These are phyloP conservation scores for Sparidentex hasta DNA, from an alignment of 2,797 vertebrate species.

Conservation along the genomic window DNA sequence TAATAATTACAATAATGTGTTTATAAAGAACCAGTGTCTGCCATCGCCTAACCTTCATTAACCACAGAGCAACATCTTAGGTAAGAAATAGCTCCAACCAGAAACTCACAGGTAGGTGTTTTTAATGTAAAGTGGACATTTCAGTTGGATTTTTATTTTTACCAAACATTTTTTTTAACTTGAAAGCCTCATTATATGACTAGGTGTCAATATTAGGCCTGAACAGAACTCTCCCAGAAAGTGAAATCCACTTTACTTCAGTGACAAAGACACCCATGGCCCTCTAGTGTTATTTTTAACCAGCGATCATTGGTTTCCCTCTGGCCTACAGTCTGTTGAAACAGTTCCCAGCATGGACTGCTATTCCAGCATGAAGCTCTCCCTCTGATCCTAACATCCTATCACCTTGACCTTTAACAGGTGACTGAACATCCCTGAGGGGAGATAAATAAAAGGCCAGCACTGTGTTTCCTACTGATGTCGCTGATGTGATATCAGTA, in stretches of 20 bases:
- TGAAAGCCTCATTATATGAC: neutral
- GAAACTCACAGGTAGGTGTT: neutral
- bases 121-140: neutral
- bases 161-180: neutral
- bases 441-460: conserved; percentile 66
- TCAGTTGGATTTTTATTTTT: neutral
- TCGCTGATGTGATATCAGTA: conserved; percentile 79
- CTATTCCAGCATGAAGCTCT: conserved; percentile 41
- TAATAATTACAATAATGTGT: no score
- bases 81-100: neutral
- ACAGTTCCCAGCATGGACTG: conserved; percentile 25
- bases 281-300: conserved; percentile 36
- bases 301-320: conserved; percentile 31
- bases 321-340: conserved; percentile 32
- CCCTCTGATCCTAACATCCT: conserved; percentile 61
- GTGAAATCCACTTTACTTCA: neutral
- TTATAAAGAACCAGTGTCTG: neutral
- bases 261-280: conserved; percentile 2
- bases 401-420: conserved; percentile 74
- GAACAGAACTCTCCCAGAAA: neutral
- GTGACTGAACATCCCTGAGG: conserved; percentile 68
- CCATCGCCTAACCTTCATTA: neutral
- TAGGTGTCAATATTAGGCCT: conserved; percentile 1
- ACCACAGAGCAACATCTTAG: neutral
- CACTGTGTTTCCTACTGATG: conserved; percentile 71